A percentile compares a stretch with the other conserved stretches of the same genome.
These are phyloP conservation scores for Mythimna vitellina DNA, from an alignment of 2,888 invertebrate species.

Conservation along the genomic window DNA sequence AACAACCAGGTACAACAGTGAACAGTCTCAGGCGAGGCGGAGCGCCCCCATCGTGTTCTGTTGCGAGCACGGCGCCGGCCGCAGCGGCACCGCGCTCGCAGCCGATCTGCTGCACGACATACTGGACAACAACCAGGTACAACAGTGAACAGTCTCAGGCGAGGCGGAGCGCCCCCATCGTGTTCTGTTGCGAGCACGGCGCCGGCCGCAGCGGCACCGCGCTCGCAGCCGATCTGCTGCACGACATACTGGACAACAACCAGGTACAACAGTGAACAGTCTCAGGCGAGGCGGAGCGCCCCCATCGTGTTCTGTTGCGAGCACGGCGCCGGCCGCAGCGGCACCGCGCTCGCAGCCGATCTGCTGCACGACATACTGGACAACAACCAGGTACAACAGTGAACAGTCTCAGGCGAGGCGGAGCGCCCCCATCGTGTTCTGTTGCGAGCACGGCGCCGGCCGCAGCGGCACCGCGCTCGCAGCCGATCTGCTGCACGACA, in stretches of 20 bases:
- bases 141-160: conserved; percentile 93
- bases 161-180: conserved; percentile 87
- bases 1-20: no score
- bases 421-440: conserved; percentile 45
- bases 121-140: conserved; percentile 74
- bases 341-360: conserved; percentile 71
- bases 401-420: conserved; percentile 89
- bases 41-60: conserved; percentile 69
- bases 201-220: conserved; percentile 69
- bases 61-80: conserved; percentile 59
- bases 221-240: conserved; percentile 72
- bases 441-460: conserved; percentile 58
- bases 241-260: conserved; percentile 74
- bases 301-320: conserved; percentile 83
- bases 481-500: conserved; percentile 72
- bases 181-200: conserved; percentile 61
- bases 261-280: conserved; percentile 91
- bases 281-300: conserved; percentile 92
- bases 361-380: conserved; percentile 74
- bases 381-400: conserved; percentile 82
- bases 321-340: conserved; percentile 60
- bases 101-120: conserved; percentile 73
- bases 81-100: conserved; percentile 70
- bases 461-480: conserved; percentile 71
- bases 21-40: no score